phyloP scores from a whole-genome alignment of 2,797 vertebrate genomes.

The Lithobates pipiens region DNA sequence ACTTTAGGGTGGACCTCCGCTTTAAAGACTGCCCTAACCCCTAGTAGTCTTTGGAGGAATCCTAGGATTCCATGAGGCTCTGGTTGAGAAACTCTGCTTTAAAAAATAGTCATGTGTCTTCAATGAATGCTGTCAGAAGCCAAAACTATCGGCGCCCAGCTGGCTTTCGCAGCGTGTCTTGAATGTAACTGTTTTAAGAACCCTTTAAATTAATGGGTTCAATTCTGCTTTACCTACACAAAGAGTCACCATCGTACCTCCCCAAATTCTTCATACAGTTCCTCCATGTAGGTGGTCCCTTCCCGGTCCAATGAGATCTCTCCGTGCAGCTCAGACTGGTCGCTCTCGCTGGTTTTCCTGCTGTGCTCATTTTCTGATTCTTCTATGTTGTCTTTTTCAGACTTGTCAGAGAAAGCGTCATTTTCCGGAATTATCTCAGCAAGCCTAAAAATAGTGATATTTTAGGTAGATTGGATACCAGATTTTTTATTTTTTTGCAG shows the following conservation, averaged over 20 bases:
- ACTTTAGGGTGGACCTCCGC: too few species aligned
- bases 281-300: slow-evolving; percentile 89
- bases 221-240: not conserved
- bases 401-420: slow-evolving; percentile 92
- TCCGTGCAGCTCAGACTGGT: slow-evolving; percentile 82
- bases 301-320: slow-evolving; percentile 76
- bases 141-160: too few species aligned
- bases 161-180: too few species aligned
- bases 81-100: too few species aligned
- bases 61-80: too few species aligned
- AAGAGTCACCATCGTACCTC: slow-evolving; percentile 79
- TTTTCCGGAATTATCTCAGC: slow-evolving; percentile 86
- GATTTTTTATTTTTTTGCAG: not conserved
- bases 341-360: slow-evolving; percentile 87
- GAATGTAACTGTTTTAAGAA: too few species aligned
- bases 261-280: slow-evolving; percentile 90
- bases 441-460: slow-evolving; percentile 75
- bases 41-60: too few species aligned
- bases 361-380: slow-evolving; percentile 88
- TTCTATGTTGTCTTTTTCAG: slow-evolving; percentile 86
- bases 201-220: too few species aligned
- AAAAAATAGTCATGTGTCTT: too few species aligned
- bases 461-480: too few species aligned
- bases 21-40: too few species aligned
- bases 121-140: too few species aligned